A percentile compares a stretch with the other conserved stretches of the same genome.
phyloP scores from a whole-genome alignment of 2,113 vertebrate species.

The Poeciliopsis prolifica region DNA sequence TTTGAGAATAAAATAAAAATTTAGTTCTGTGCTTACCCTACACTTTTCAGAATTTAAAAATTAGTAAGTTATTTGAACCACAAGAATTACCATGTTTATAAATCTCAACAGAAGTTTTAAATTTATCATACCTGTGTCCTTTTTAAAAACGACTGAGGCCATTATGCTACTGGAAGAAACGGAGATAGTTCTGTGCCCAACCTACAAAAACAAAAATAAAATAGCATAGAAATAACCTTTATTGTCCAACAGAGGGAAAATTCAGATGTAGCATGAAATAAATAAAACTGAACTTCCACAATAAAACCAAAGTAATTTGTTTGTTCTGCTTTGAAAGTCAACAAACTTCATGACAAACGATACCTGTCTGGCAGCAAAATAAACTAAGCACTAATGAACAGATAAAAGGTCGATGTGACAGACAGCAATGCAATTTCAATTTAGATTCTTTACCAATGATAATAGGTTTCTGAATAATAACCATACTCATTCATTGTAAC shows the following conservation, averaged over 20 bases:
- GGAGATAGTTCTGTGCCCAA: constrained; percentile 33
- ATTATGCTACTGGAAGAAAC: constrained; percentile 42
- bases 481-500: constrained; percentile 23
- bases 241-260: no score
- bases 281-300: constrained; percentile 6
- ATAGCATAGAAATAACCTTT: no score
- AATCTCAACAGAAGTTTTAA: background rate
- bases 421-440: background rate
- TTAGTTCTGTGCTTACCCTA: no score
- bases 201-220: constrained; percentile 33
- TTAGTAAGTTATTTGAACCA: background rate
- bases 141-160: constrained; percentile 36
- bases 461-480: constrained; percentile 39
- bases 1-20: background rate
- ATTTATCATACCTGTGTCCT: constrained; percentile 48
- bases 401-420: constrained; percentile 6
- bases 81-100: background rate
- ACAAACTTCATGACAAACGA: background rate
- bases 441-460: constrained; percentile 29
- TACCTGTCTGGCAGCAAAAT: constrained; percentile 1
- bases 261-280: background rate
- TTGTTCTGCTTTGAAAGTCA: background rate
- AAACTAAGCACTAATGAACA: background rate
- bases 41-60: background rate
- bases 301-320: background rate